Base-by-base conservation (phyloP, 2,888 invertebrate genomes). In the Volucella inflata region DNA sequence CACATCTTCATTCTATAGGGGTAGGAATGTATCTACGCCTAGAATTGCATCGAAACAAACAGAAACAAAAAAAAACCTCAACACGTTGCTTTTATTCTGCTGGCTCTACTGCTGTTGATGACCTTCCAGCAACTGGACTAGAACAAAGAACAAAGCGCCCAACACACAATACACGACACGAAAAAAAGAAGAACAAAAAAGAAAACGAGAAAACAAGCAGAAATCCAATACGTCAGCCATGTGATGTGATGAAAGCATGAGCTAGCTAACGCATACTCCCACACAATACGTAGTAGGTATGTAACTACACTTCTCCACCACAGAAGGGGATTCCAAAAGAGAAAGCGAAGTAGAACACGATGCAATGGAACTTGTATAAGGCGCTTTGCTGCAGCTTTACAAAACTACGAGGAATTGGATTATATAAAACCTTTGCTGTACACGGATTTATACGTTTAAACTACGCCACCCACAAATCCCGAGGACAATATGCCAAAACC, bases 91-190 rank as follows among this genome's bases (percentile, higher is more conserved):
- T 42, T 14, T 17, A 42, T 36, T 50, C 17, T 12, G 48, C 42
- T 40, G 12, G 40, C 40, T 30, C 46, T 48, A 44, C 11, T 74
- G 67, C 72, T 70, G 74, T 36, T 75, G 74, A 78, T 79, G 78
- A 83, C 83, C 83, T 79, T 83, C 46, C 71, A 55, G 57, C 77
- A 70, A 74, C 64, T 64, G 57, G 67, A 83, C 72, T 78, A 78
- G 72, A 83, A 78, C 62, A 74, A 72, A 77, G 76, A 82, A 72
- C 53, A 51, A 30, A 30, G 30, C 30, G 30, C 6, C 30, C 30
- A 30, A 30, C 30, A 30, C 30, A 30, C 30, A 30, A 6, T 30
- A 30, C 30, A 30, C 2, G 30, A 30, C 30, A 30, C 6, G 30
- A 30, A 30, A 30, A 6, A 30, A 30, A 30, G 6, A 30, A 30